A percentile compares a stretch with the other conserved stretches of the same genome.
These are phyloP conservation scores for Trypoxylus dichotomus DNA, from an alignment of 1,140 invertebrate species.

Conservation along the genomic window DNA sequence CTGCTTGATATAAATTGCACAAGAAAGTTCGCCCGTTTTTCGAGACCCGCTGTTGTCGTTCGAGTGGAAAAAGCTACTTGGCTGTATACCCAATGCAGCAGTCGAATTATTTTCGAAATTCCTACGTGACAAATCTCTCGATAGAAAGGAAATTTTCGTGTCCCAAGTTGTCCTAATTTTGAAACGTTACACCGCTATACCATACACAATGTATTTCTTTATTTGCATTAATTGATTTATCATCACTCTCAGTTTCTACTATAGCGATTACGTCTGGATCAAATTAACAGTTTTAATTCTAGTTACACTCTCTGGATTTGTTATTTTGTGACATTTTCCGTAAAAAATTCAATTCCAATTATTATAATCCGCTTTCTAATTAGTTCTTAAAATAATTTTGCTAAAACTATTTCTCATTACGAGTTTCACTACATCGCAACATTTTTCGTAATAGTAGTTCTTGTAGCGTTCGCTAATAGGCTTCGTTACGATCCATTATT, in stretches of 20 bases:
- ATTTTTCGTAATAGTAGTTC: neutral
- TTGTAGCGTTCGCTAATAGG: neutral
- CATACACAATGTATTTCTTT: too few relatives aligned
- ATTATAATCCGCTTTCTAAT: too few relatives aligned
- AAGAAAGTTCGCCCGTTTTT: slow-evolving; percentile 1
- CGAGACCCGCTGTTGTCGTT: neutral
- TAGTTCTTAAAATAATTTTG: too few relatives aligned
- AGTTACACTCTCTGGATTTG: too few relatives aligned
- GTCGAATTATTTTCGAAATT: neutral
- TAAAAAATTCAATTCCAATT: too few relatives aligned
- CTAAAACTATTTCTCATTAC: too few relatives aligned
- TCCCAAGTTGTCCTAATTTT: neutral
- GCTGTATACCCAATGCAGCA: neutral
- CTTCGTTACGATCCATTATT: neutral
- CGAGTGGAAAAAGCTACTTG: slow-evolving; percentile 8
- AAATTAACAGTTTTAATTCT: too few relatives aligned
- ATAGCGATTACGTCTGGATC: too few relatives aligned
- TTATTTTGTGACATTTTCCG: too few relatives aligned
- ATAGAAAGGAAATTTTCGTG: neutral
- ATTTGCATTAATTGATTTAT: too few relatives aligned
- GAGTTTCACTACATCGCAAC: neutral
- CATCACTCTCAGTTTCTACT: too few relatives aligned
- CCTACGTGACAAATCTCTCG: neutral
- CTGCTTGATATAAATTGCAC: neutral
- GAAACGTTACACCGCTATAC: too few relatives aligned